Conservation (phyloP, 2,113 vertebrate genomes). For the Catharus bicknelli region DNA sequence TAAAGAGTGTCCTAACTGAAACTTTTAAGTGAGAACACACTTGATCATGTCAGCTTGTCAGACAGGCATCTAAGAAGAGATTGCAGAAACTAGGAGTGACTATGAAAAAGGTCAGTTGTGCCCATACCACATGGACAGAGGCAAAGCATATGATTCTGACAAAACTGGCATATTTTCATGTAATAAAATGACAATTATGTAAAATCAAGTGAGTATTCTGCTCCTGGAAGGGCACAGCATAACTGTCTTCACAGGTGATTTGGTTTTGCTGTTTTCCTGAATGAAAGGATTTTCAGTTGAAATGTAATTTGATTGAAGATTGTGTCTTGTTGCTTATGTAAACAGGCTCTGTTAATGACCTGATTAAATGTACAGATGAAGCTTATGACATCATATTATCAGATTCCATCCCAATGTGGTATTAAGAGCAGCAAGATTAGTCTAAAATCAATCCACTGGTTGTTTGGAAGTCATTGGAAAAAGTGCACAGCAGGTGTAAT, state of each 20-base stretch:
- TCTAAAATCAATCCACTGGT: slow-evolving; percentile 28
- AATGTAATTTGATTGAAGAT: background rate
- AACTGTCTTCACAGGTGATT: background rate
- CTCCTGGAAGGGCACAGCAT: background rate
- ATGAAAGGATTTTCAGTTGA: background rate
- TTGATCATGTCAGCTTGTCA: background rate
- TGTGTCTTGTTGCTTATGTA: background rate
- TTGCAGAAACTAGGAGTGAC: background rate
- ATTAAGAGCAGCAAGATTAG: slow-evolving; percentile 29
- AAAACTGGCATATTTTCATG: background rate
- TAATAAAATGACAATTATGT: background rate
- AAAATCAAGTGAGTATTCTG: background rate
- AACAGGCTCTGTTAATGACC: background rate
- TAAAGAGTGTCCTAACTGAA: background rate
- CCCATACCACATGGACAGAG: background rate
- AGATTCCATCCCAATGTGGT: background rate
- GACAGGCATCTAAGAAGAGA: background rate
- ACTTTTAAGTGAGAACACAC: background rate
- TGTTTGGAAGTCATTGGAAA: slow-evolving; percentile 25
- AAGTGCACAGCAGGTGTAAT: slow-evolving; percentile 58
- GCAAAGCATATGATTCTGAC: background rate
- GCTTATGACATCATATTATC: background rate
- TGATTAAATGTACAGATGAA: slow-evolving; percentile 36
- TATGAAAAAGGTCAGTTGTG: background rate
- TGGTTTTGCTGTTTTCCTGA: background rate